Conservation (phyloP, 2,888 invertebrate genomes). For the Ptychoptera contaminata region DNA sequence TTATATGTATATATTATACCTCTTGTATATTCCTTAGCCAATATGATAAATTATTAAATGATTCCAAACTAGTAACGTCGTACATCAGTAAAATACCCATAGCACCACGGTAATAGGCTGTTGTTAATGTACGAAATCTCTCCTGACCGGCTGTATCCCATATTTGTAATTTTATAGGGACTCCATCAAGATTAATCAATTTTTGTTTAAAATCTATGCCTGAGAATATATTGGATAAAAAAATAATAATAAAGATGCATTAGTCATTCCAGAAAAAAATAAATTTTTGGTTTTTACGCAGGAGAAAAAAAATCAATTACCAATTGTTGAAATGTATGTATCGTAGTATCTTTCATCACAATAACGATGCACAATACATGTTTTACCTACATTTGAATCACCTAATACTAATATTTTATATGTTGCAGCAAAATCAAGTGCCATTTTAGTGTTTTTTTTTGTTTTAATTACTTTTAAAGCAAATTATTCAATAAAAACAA, state of each 20-base stretch:
- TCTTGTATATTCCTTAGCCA: conserved; percentile 85
- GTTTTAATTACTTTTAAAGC: too few species aligned
- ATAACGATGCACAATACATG: conserved; percentile 78
- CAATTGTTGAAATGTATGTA: conserved; percentile 81
- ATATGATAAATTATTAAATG: conserved; percentile 79
- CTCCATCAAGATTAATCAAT: conserved; percentile 72
- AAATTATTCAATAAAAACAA: too few species aligned
- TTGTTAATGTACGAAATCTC: conserved; percentile 55
- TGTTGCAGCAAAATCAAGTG: conserved; percentile 72
- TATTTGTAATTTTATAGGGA: conserved; percentile 51
- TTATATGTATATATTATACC: conserved; percentile 33
- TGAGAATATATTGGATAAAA: conserved; percentile 26
- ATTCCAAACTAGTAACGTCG: conserved; percentile 76
- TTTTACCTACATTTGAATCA: conserved; percentile 81
- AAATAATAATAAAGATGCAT: not conserved
- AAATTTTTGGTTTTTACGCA: not conserved
- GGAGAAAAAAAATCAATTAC: conserved; percentile 35
- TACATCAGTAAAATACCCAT: conserved; percentile 87
- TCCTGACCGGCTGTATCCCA: conserved; percentile 73
- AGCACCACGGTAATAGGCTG: conserved; percentile 77
- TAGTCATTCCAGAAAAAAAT: not conserved
- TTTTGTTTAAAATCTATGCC: conserved; percentile 85
- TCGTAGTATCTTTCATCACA: conserved; percentile 83
- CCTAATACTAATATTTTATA: conserved; percentile 77
- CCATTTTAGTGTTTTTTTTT: conserved; percentile 35